Evolutionary conservation across 1,140 invertebrate species (phyloP), one percentile per base, ranked within the genome.

Genomic region (Drosophila erecta): DNA sequence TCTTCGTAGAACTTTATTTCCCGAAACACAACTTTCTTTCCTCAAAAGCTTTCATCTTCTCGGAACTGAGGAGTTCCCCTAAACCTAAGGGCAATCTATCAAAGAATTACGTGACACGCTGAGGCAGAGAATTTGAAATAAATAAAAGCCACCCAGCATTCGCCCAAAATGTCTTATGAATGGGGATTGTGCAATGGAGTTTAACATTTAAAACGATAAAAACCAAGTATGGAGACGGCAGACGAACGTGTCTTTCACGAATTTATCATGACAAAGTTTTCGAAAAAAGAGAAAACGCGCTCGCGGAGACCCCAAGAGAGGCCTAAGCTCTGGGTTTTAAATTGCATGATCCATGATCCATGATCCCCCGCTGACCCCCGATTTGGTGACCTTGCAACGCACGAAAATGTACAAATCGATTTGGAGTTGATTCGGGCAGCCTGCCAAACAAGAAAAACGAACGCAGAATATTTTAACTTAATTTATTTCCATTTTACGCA

Each of bases 391-490:
- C 83, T 87, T 87, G 83, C 83, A 87, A 87, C 84, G 59, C 65
- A 74, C 53, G 38, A 75, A 87, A 83, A 79, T 79, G 58, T 79
- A 81, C 58, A 81, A 81, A 75, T 51, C 51, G 70, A 65, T 85
- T 86, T 67, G 49, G 60, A 72, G 74, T 30, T 47, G 57, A 70
- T 47, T 55, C 43, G 27, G 47, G 56, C 81, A 55, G 81, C 66
- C 66, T 75, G 80, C 66, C 77, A 78, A 81, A 76, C 61, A 49
- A 83, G 59, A 84, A 79, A 90, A 71, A 90, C 80, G 76, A 85
- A 80, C 51, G 60, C 83, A 87, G 83, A 87, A 87, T 87, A 87
- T 87, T 87, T 87, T 87, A 87, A 61, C 66, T 87, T 89, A 87
- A 87, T 87, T 87, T 83, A 87, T 87, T 87, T 87, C 78, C 77